Base-by-base conservation (phyloP, 2,888 invertebrate species). In the Caenorhabditis angaria region DNA sequence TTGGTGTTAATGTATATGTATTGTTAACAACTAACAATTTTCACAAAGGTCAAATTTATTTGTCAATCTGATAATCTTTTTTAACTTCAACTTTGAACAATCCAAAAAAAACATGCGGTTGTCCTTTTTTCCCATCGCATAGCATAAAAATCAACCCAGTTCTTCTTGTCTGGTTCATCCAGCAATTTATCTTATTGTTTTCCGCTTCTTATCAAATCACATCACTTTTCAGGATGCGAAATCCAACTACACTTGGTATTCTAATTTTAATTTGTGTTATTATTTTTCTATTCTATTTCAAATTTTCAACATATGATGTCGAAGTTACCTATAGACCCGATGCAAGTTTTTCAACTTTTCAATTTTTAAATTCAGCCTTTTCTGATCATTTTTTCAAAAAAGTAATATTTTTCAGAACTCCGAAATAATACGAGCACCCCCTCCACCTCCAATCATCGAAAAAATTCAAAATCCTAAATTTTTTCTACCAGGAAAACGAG, bases 391-490 rank as follows among this genome's bases (percentile, higher is more conserved):
- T 1, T 22, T 27, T 51, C 41, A 27, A 27, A n/a, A n/a, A n/a
- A n/a, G n/a, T n/a, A n/a, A n/a, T n/a, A n/a, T n/a, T n/a, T 48
- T 70, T 62, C 62, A 71, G 66, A 66, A 71, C 22, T 8, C 51
- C 22, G 6, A 51, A 71, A 62, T 63, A 47, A 29, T n/a, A n/a
- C n/a, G n/a, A n/a, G n/a, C n/a, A n/a, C n/a, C 61, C 8, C n/a
- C n/a, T n/a, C n/a, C n/a, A n/a, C n/a, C n/a, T n/a, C n/a, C n/a
- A n/a, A n/a, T n/a, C n/a, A n/a, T 41, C 14, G 41, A 41, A 41
- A 6, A 14, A 41, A 12, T 41, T 3, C 41, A 6, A 14, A 41
- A 41, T 41, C 41, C 41, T 18, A 41, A 41, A 41, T 3, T 14
- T 14, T 2, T 14, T 12, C 6, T 10, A 14, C 10, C 41, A 18